These are phyloP conservation scores for Peromyscus eremicus DNA, from an alignment of 2,797 vertebrate species.

Conservation along the genomic window DNA sequence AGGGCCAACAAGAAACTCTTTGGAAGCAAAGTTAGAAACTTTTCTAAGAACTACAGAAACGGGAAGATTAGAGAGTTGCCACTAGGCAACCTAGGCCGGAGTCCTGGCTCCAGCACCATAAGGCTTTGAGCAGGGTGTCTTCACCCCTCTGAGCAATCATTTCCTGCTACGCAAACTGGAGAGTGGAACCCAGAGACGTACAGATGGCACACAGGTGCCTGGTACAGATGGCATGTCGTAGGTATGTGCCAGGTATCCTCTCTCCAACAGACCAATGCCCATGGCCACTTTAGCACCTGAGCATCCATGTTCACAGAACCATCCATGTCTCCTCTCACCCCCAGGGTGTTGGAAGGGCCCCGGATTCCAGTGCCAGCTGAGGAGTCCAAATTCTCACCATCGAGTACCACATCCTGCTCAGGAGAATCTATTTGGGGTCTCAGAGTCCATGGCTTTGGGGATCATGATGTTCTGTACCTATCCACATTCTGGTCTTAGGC, in stretches of 20 bases:
- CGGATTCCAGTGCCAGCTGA: background rate
- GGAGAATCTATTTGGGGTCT: background rate
- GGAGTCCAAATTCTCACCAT: background rate
- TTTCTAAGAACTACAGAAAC: constrained; percentile 18
- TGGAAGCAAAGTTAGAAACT: constrained; percentile 52
- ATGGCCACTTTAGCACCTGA: background rate
- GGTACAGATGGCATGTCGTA: background rate
- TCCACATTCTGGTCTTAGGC: background rate
- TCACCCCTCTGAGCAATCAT: constrained; percentile 2
- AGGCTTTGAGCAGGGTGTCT: background rate
- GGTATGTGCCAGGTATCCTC: background rate
- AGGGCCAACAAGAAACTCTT: constrained; percentile 45
- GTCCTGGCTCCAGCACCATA: background rate
- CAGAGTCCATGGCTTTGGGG: background rate
- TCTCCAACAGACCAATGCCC: background rate
- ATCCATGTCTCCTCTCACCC: background rate
- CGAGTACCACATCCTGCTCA: background rate
- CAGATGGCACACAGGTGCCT: background rate
- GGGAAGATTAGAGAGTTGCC: background rate
- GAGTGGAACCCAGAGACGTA: background rate
- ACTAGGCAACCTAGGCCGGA: background rate
- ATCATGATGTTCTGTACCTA: background rate
- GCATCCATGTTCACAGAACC: background rate
- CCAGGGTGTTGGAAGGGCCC: background rate
- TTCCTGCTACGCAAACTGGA: constrained; percentile 9